phyloP scores from a whole-genome alignment of 1,140 invertebrate genomes.

The Leptoteleia sp. region DNA sequence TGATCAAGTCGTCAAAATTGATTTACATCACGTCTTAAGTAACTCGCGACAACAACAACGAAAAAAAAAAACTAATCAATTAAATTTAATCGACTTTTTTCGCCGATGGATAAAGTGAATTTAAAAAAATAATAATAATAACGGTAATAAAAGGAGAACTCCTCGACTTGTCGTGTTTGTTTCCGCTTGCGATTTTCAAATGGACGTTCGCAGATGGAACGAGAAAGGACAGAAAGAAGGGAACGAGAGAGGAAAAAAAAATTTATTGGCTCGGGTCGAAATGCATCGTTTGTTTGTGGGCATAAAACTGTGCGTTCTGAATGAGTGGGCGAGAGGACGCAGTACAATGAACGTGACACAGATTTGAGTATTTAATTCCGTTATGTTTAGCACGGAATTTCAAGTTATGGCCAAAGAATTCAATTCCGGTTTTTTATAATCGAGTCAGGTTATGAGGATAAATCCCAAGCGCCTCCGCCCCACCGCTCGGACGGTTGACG shows the following conservation, averaged over 20 bases:
- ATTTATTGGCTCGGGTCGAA: conserved; percentile 30
- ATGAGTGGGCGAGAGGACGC: conserved; percentile 62
- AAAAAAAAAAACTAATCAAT: too few species aligned
- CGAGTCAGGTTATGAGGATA: conserved; percentile 32
- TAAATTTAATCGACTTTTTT: too few species aligned
- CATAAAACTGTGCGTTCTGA: conserved; percentile 64
- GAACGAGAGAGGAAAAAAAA: too few species aligned
- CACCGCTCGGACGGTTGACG: conserved; percentile 46
- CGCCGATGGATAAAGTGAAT: too few species aligned
- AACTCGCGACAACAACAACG: too few species aligned
- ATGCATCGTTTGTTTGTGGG: conserved; percentile 53
- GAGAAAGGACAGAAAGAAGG: neutral
- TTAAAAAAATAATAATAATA: too few species aligned
- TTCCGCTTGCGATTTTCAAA: too few species aligned
- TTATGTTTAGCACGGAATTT: conserved; percentile 64
- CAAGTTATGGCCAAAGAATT: conserved; percentile 55
- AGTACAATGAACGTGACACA: conserved; percentile 65
- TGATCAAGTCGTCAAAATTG: too few species aligned
- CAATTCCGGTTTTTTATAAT: conserved; percentile 62
- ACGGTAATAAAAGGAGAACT: too few species aligned
- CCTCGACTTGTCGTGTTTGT: too few species aligned
- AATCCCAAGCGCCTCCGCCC: conserved; percentile 16
- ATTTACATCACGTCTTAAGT: too few species aligned
- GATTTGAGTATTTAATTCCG: conserved; percentile 60
- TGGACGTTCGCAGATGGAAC: too few species aligned